Evolutionary conservation across 2,888 invertebrate genomes (phyloP).

Genomic region (Slavum lentiscoides): DNA sequence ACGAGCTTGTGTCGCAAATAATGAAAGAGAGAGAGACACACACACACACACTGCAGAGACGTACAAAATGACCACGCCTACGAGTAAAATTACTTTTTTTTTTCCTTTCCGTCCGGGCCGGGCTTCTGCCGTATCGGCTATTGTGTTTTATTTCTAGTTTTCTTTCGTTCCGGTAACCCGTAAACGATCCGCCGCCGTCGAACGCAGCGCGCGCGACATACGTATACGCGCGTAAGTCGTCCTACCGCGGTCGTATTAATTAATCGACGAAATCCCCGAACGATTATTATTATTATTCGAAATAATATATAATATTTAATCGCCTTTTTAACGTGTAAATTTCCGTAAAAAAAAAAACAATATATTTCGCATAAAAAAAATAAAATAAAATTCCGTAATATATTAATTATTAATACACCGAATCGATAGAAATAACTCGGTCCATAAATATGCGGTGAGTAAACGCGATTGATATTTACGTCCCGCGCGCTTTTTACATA

Average conservation of each 20-base stretch:
- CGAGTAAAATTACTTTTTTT: slow-evolving; percentile 39
- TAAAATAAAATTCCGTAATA: too few species aligned
- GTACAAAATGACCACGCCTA: slow-evolving; percentile 37
- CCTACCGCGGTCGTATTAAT: background rate
- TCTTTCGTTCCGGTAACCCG: slow-evolving; percentile 13
- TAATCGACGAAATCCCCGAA: too few species aligned
- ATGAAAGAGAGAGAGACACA: background rate
- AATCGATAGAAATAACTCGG: background rate
- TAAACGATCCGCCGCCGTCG: slow-evolving; percentile 3
- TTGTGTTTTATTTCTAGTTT: background rate
- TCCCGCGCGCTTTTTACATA: background rate
- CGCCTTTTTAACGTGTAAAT: too few species aligned
- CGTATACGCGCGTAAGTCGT: too few species aligned
- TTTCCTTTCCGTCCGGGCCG: slow-evolving; percentile 22
- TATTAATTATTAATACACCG: too few species aligned
- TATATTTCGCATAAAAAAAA: too few species aligned
- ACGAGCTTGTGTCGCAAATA: background rate
- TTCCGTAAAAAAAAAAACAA: too few species aligned
- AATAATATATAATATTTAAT: too few species aligned
- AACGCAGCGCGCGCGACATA: too few species aligned
- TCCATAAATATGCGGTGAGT: background rate
- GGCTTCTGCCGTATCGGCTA: slow-evolving; percentile 10
- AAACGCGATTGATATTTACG: background rate
- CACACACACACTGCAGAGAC: background rate
- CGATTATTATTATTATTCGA: too few species aligned